Conservation (phyloP, 2,888 invertebrate genomes). For the Chrysina gloriosa region DNA sequence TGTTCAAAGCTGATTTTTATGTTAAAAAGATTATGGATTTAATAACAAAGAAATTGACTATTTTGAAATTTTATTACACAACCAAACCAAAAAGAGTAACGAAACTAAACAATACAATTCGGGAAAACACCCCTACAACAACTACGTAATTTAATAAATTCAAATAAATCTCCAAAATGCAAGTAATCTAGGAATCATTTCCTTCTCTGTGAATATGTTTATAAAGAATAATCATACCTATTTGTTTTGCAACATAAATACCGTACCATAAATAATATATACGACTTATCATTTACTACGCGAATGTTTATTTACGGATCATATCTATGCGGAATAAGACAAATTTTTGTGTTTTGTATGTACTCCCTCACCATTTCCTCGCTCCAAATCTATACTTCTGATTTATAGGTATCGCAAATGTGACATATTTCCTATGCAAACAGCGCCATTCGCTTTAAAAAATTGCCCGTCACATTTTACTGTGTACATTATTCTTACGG, state of each 20-base stretch:
- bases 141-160: too few relatives aligned
- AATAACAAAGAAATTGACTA: too few relatives aligned
- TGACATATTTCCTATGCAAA: constrained; percentile 41
- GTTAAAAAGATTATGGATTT: too few relatives aligned
- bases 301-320: constrained; percentile 34
- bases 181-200: too few relatives aligned
- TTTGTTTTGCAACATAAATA: constrained; percentile 7
- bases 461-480: constrained; percentile 33
- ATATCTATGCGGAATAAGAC: constrained; percentile 32
- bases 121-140: too few relatives aligned
- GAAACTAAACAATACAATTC: too few relatives aligned
- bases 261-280: background rate
- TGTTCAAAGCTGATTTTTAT: too few relatives aligned
- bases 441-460: constrained; percentile 25
- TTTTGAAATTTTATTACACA: too few relatives aligned
- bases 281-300: constrained; percentile 19
- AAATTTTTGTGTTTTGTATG: constrained; percentile 27
- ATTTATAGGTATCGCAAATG: constrained; percentile 37
- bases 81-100: too few relatives aligned
- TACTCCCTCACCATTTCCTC: constrained; percentile 19
- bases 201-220: background rate
- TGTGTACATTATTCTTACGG: constrained; percentile 25
- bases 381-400: constrained; percentile 36
- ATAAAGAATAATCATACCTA: constrained; percentile 9
- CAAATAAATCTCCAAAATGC: too few relatives aligned